phyloP scores from a whole-genome alignment of 2,888 invertebrate genomes.

The Dione vanillae region DNA sequence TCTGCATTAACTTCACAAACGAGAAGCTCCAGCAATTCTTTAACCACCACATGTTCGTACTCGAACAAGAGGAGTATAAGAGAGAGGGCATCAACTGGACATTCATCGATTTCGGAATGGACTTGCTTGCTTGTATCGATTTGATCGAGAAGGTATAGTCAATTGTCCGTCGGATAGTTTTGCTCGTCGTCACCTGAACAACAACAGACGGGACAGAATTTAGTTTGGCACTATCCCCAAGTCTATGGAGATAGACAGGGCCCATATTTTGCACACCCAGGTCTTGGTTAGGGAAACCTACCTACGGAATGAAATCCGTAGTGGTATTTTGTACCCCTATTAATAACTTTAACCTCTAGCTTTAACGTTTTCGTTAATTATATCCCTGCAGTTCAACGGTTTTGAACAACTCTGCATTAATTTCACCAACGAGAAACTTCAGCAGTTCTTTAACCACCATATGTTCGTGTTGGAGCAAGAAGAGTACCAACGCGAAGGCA shows the following conservation, averaged over 20 bases:
- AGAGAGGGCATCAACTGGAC: slow-evolving; percentile 97
- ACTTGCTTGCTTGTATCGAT: slow-evolving; percentile 97
- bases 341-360: slow-evolving; percentile 52
- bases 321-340: slow-evolving; percentile 55
- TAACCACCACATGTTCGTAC: slow-evolving; percentile 99
- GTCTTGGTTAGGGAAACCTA: slow-evolving; percentile 59
- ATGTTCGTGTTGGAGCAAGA: slow-evolving; percentile 99
- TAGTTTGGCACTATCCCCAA: slow-evolving; percentile 49
- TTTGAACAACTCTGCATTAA: slow-evolving; percentile 99
- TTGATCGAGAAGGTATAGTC: slow-evolving; percentile 93
- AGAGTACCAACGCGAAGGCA: slow-evolving; percentile 97
- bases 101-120: slow-evolving; percentile 99
- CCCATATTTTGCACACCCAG: slow-evolving; percentile 46
- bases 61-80: slow-evolving; percentile 98
- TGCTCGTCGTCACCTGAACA: slow-evolving; percentile 53
- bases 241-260: slow-evolving; percentile 55
- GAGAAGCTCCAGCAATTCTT: slow-evolving; percentile 99
- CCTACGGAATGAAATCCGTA: slow-evolving; percentile 79
- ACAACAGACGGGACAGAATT: slow-evolving; percentile 52
- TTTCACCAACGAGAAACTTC: slow-evolving; percentile 98
- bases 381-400: slow-evolving; percentile 92
- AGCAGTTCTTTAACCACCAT: slow-evolving; percentile 99
- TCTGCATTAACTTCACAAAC: slow-evolving; percentile 99
- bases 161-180: slow-evolving; percentile 69
- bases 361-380: slow-evolving; percentile 72